phyloP scores from a whole-genome alignment of 23 tunicate genomes.

The Halocynthia aurantium region DNA sequence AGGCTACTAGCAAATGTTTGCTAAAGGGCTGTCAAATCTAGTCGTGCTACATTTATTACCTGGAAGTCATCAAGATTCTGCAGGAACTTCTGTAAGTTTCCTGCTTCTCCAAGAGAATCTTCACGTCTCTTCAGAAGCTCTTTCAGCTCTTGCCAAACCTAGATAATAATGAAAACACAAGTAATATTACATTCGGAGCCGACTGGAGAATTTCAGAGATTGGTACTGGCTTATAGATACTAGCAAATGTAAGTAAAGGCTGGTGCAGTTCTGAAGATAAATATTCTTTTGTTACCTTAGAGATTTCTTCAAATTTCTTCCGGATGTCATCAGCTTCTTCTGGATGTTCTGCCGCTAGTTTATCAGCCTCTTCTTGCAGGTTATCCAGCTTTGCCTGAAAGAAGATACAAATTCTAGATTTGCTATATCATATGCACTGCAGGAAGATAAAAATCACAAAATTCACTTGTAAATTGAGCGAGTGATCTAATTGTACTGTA shows the following conservation, averaged over 20 bases:
- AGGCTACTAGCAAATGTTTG: not conserved
- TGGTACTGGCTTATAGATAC: too few relatives aligned
- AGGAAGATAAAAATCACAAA: not conserved
- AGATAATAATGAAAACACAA: too few relatives aligned
- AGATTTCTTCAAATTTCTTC: constrained; percentile 65
- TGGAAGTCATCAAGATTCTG: constrained; percentile 88
- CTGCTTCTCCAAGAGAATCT: constrained; percentile 93
- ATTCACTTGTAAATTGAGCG: not conserved
- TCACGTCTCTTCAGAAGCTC: constrained; percentile 67
- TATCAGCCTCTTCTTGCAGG: constrained; percentile 61
- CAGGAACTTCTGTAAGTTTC: constrained; percentile 92
- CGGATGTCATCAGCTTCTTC: constrained; percentile 85
- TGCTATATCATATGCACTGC: not conserved
- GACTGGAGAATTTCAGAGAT: too few relatives aligned
- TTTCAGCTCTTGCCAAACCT: constrained; percentile 71
- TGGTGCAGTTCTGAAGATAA: too few relatives aligned
- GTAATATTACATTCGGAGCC: too few relatives aligned
- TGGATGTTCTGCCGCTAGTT: constrained; percentile 70
- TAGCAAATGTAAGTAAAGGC: too few relatives aligned
- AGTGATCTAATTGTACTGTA: not conserved
- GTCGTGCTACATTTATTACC: too few relatives aligned
- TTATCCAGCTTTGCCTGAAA: constrained; percentile 77
- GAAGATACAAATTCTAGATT: not conserved
- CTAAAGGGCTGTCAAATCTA: not conserved
- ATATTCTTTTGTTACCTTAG: not conserved